phyloP scores from a whole-genome alignment of 2,113 vertebrate genomes.

The Paralichthys olivaceus region DNA sequence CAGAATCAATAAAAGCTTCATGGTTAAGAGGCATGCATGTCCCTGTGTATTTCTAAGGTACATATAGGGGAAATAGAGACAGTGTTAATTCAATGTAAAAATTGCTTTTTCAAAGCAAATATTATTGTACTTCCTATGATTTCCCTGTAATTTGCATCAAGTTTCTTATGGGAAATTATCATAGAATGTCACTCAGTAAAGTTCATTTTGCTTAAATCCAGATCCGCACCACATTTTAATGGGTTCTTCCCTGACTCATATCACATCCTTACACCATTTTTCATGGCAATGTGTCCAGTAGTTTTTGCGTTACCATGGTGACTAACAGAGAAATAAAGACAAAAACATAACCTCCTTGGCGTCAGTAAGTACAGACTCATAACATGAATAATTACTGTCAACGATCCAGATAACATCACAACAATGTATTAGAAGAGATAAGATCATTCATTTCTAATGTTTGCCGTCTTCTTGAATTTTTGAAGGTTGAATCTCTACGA shows the following conservation, averaged over 20 bases:
- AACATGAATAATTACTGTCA: neutral
- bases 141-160: neutral
- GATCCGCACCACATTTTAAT: too few relatives aligned
- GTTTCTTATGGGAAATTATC: neutral
- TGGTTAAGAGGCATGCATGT: too few relatives aligned
- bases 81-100: too few relatives aligned
- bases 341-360: too few relatives aligned
- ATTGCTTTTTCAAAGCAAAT: neutral
- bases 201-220: too few relatives aligned
- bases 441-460: neutral
- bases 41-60: neutral
- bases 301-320: too few relatives aligned
- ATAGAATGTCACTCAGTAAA: too few relatives aligned
- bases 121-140: neutral
- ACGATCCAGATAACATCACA: neutral
- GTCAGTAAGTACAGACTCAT: neutral
- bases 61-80: neutral
- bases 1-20: neutral
- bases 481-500: slow-evolving; percentile 89
- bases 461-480: slow-evolving; percentile 9
- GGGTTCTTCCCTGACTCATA: too few relatives aligned
- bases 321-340: too few relatives aligned
- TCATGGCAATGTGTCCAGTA: too few relatives aligned
- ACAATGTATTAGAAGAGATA: neutral
- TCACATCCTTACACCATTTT: too few relatives aligned